Evolutionary conservation across 2,113 vertebrate species (phyloP).

Genomic region (Mobula hypostoma): DNA sequence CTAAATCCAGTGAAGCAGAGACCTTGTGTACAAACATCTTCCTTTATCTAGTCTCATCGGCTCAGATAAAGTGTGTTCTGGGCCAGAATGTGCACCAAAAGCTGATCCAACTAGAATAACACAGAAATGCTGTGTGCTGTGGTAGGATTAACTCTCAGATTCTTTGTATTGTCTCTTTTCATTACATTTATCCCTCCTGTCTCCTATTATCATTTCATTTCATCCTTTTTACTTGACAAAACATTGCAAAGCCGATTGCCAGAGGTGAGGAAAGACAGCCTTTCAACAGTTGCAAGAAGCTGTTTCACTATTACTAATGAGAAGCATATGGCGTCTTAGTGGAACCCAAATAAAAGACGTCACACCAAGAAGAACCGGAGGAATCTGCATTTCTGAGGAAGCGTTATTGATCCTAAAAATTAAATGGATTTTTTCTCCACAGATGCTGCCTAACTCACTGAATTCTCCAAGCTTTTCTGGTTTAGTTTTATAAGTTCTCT

Average conservation of each 20-base stretch:
- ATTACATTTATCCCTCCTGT: slow-evolving; percentile 58
- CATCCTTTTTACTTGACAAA: slow-evolving; percentile 48
- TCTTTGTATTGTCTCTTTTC: slow-evolving; percentile 57
- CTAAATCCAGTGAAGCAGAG: slow-evolving; percentile 44
- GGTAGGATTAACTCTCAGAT: slow-evolving; percentile 59
- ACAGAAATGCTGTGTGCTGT: slow-evolving; percentile 51
- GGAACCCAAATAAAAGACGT: background rate
- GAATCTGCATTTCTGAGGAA: background rate
- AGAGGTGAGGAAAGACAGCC: slow-evolving; percentile 48
- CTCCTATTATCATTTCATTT: slow-evolving; percentile 58
- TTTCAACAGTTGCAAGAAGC: background rate
- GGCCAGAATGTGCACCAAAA: slow-evolving; percentile 51
- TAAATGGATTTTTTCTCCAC: no score
- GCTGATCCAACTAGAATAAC: slow-evolving; percentile 57
- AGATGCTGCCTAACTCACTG: no score
- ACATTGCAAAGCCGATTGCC: slow-evolving; percentile 52
- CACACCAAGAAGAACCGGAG: background rate
- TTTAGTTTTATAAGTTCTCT: background rate
- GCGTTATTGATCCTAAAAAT: no score
- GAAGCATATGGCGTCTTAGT: background rate
- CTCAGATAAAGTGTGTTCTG: slow-evolving; percentile 61
- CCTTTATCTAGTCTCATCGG: slow-evolving; percentile 52
- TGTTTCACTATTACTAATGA: background rate
- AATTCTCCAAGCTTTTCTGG: no score
- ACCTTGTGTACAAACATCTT: slow-evolving; percentile 58